These are phyloP conservation scores for Cololabis saira DNA, from an alignment of 2,113 vertebrate genomes.

Conservation along the genomic window DNA sequence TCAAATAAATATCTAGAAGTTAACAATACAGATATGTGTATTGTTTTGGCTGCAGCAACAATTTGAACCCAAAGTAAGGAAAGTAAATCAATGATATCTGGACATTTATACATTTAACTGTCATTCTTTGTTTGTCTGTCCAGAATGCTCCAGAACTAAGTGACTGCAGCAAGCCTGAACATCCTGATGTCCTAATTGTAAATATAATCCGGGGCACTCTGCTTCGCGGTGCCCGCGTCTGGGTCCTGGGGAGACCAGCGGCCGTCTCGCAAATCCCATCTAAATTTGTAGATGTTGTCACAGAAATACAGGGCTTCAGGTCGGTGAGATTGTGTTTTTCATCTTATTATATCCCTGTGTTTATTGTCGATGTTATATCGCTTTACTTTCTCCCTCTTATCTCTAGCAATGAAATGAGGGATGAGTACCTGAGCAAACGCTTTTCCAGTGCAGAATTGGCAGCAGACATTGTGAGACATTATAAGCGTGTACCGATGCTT, in stretches of 20 bases:
- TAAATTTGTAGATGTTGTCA: slow-evolving; percentile 49
- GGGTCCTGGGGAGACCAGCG: slow-evolving; percentile 72
- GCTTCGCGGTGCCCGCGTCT: slow-evolving; percentile 59
- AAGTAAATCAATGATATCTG: not conserved
- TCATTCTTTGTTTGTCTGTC: not conserved
- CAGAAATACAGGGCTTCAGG: slow-evolving; percentile 76
- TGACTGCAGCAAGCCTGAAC: slow-evolving; percentile 39
- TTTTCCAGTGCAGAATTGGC: slow-evolving; percentile 20
- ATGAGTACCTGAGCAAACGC: slow-evolving; percentile 69
- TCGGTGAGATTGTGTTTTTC: slow-evolving; percentile 25
- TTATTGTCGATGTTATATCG: not conserved
- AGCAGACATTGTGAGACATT: slow-evolving; percentile 36
- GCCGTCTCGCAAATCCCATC: slow-evolving; percentile 69
- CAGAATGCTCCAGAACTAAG: slow-evolving; percentile 57
- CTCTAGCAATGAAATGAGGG: slow-evolving; percentile 64
- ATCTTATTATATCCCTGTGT: not conserved
- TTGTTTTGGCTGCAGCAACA: too few species aligned
- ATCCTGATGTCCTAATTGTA: slow-evolving; percentile 65
- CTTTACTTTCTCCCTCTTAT: not conserved
- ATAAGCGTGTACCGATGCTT: slow-evolving; percentile 58
- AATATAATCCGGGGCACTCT: slow-evolving; percentile 75
- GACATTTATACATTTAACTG: not conserved
- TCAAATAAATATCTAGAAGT: not conserved
- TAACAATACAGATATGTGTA: not conserved
- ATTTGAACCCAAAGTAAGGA: too few species aligned